Percentiles rank a stretch among this genome's conserved stretches.
phyloP scores from a whole-genome alignment of 2,888 invertebrate genomes.

The Eugnorisma glareosa region DNA sequence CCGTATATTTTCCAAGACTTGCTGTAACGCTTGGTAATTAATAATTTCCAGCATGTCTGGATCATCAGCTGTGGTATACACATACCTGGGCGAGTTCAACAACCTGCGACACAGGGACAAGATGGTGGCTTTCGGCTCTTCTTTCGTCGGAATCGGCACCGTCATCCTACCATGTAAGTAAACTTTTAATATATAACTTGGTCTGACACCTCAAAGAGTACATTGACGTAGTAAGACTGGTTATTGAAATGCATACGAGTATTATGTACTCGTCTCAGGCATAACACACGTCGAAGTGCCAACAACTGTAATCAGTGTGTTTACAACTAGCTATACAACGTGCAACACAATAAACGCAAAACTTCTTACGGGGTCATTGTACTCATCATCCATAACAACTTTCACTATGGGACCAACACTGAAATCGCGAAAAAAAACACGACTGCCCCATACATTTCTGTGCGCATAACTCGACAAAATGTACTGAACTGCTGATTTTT shows the following conservation, averaged over 20 bases:
- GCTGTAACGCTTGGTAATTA: slow-evolving; percentile 23
- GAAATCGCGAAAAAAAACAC: too few species aligned
- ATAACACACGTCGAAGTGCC: neutral
- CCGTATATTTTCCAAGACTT: neutral
- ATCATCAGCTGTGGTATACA: slow-evolving; percentile 90
- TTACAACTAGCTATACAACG: too few species aligned
- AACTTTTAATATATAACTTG: neutral
- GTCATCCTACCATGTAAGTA: slow-evolving; percentile 90
- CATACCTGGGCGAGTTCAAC: slow-evolving; percentile 91
- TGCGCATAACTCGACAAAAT: too few species aligned
- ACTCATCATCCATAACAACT: too few species aligned
- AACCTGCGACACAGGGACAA: slow-evolving; percentile 86
- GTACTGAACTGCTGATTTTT: too few species aligned
- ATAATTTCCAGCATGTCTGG: slow-evolving; percentile 81
- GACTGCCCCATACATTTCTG: too few species aligned
- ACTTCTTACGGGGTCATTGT: too few species aligned
- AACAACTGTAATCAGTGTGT: neutral
- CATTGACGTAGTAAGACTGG: neutral
- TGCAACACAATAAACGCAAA: too few species aligned
- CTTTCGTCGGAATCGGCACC: slow-evolving; percentile 88
- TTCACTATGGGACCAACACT: too few species aligned
- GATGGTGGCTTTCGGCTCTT: slow-evolving; percentile 88
- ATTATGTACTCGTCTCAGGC: neutral
- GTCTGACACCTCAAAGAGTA: neutral
- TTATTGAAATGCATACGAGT: neutral